Evolutionary conservation across 1,140 invertebrate genomes (phyloP), one percentile per base, ranked within the genome.

Genomic region (Anastrepha obliqua): DNA sequence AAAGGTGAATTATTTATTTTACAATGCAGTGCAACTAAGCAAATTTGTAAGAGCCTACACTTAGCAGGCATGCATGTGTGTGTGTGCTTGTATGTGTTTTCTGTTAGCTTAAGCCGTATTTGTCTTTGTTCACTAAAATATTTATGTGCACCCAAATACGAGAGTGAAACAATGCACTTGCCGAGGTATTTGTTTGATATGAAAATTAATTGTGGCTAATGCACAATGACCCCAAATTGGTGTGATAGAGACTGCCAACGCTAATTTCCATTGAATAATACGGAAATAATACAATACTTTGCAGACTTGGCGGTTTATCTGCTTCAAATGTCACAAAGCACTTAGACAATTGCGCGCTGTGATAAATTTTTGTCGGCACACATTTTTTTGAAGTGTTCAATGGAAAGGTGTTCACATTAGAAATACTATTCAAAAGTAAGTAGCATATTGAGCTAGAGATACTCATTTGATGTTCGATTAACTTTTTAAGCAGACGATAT

Each of bases 161-260:
- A 39, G 11, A 70, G 47, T 51, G 42, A 74, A 44, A 51, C 1
- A 44, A 74, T 7, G 2, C 70, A 74, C 15, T 42, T n/a, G 44
- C 8, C 17, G 70, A 9, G 47, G 44, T 74, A 47, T 47, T 47
- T 15, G 70, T 74, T 47, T 44, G 39, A 29, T 29, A 20, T 3
- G n/a, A 67, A 20, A 44, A 74, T 74, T 74, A 74, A 74, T 51
- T 74, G 44, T n/a, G 42, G 70, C 47, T 44, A 44, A 74, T 47
- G 70, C 47, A n/a, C 70, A 47, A 74, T 74, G 70, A 74, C 70
- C 70, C 9, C 15, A 44, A 17, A 11, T 51, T 51, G 3, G 9
- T 74, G 15, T n/a, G 44, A 74, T 74, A 51, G 47, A 4, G 4
- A 8, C 17, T n/a, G 70, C 5, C 70, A 51, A 20, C 39, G 29